Evolutionary conservation across 2,797 vertebrate species (phyloP), one percentile per base, ranked within the genome.

Genomic region (Enteromius viviparus): DNA sequence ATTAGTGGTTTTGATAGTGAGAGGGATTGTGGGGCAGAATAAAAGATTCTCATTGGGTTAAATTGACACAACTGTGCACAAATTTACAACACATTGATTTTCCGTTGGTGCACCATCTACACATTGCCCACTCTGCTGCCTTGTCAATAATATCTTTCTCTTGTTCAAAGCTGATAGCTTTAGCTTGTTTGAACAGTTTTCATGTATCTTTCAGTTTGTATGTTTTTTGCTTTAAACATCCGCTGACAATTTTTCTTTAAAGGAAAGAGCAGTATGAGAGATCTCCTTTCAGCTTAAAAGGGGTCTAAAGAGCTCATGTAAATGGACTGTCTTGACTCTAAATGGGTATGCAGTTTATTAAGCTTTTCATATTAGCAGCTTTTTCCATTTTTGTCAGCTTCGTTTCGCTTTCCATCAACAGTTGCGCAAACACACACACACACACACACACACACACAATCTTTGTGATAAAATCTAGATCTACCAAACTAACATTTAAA

Each of bases 91-190:
- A 19, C 64, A 72, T 79, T 82, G 80, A 83, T 78, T 80, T 80
- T 76, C 62, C 34, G 64, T 74, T 68, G 23, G 21, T 11, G 51
- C 21, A 26, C 65, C 29, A 19, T 78, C 34, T 32, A n/a, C 21
- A 32, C 51, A 26, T 64, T 86, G 78, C 23, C 62, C 83, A 47
- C 53, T 80, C 85, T 78, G 79, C 81, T 80, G 87, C 82, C 82
- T 80, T 78, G 86, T 90, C 69, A 64, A 78, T 78, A 83, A 62
- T 78, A 62, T 78, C 9, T 51, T 62, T 70, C 42, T 60, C 26
- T 71, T 19, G 40, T 68, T 71, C 45, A 53, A 76, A 82, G 47
- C 60, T 17, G 45, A 65, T 66, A 29, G 45, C 47, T 42, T 2
- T 19, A 53, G 51, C 23, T 49, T 45, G 17, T 79, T 47, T 62